Evolutionary conservation across 37 sponge, comb jelly and placozoan species (phyloP), one percentile per base, ranked within the genome.

Genomic region (Oopsacas minuta): DNA sequence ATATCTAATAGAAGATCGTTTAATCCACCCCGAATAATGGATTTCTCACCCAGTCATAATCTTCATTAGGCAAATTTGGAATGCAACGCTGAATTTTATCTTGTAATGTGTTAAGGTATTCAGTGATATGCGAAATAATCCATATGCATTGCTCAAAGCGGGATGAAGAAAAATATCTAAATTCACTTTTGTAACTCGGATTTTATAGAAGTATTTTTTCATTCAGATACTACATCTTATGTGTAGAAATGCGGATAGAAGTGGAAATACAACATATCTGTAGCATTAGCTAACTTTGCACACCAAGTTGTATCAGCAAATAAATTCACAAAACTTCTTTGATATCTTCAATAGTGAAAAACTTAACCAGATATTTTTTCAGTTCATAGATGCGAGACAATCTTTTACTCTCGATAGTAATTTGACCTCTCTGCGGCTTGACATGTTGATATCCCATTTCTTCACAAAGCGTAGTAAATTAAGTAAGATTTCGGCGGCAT

Each of bases 381-480:
- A 61, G 22, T 61, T 61, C 75, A n/a, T 25, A 61, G 32, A 61
- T 34, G 22, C 75, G 75, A n/a, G 75, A 12, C 75, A 61, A 61
- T 32, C 75, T 34, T 12, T 61, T n/a, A 25, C 75, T 61, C 75
- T 61, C 28, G 75, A 61, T 61, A 61, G 75, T 34, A 25, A 61
- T 61, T 34, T 61, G 75, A 61, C 22, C 28, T 61, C 75, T 61
- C 32, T 61, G 22, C 28, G 75, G 30, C 32, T 61, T 61, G 22
- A 61, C 75, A 61, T 61, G 22, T 61, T 61, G 75, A 61, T 5
- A 10, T 34, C 75, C 75, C 7, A 61, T 61, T 61, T 61, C 75
- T 61, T 61, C 75, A 61, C 22, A 61, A 61, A 61, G 75, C 75
- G 22, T 61, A 20, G 75, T 61, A 61, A 61, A 61, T 61, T n/a